Evolutionary conservation across 2,797 vertebrate genomes (phyloP), one percentile per base, ranked within the genome.

Genomic region (Gymnopithys bicolor): DNA sequence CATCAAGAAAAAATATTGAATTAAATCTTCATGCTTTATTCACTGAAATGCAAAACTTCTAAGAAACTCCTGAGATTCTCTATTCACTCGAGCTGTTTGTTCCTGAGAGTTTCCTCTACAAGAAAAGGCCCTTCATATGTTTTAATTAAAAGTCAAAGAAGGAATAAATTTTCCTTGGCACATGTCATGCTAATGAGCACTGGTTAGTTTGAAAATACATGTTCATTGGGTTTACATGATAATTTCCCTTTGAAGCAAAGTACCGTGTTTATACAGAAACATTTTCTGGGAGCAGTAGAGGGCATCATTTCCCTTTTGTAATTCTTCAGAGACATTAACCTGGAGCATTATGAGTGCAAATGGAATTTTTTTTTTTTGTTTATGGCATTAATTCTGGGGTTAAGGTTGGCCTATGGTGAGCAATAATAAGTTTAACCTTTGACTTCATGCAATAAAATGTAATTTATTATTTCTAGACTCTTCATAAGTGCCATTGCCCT

Each of bases 361-460:
- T 66, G 37, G 68, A 83, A 89, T 94, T 96, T 90, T 68, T 32
- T n/a, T 32, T 64, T 95, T 95, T 97, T 96, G 97, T 97, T 97
- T 97, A 96, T 79, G 96, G 88, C 95, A 90, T 97, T 96, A 96
- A 97, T 97, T 85, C 95, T 86, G 95, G 94, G 97, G 97, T 97
- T 96, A 96, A 96, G 90, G 94, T 96, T 93, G 60, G 94, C 94
- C 97, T 95, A 63, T 92, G 95, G 96, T 92, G 94, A 96, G 90
- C 96, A 96, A 87, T 97, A 96, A 96, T 95, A 97, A 95, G 60
- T 97, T 98, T 97, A 98, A 95, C 97, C 97, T 97, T 96, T 96
- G 97, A 75, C 97, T 96, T 91, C 13, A 23, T 79, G 91, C 92
- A 88, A 94, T 86, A 91, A 94, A 91, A 94, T 71, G 81, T 86